Evolutionary conservation across 2,797 vertebrate genomes (phyloP), one percentile per base, ranked within the genome.

Genomic region (Tenualosa thibaudeaui): DNA sequence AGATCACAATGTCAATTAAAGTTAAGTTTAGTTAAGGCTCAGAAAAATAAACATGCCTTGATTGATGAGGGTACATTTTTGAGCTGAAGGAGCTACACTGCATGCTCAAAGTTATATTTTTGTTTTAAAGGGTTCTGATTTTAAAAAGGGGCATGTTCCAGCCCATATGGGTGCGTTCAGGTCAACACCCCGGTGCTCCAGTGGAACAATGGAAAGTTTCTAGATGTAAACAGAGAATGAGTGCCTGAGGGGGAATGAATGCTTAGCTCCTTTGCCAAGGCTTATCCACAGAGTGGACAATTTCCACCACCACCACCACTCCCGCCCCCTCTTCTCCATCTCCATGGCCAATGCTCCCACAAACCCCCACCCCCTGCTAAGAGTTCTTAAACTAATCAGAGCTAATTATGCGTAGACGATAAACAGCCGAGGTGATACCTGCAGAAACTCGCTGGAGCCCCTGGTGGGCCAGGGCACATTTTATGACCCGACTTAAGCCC

Each of bases 331-430:
- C 31, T 43, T 6, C 37, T 43, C 40, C 15, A 40, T 19, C 5
- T 5, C 37, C 37, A 22, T 19, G 68, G 86, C 43, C 81, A 81
- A 51, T 84, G 84, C 60, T 53, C 75, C 81, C 46, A 5, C 46
- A 1, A 49, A 51, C 50, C 50, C 50, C 10, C 50, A 5, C 6
- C 50, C 50, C 50, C 75, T 82, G 83, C 87, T 83, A 86, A 46
- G 83, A 88, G 86, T 65, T 78, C 82, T 84, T 86, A 86, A 86
- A 81, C 86, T 88, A 86, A 90, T 87, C 85, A 88, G 87, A 54
- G 84, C 71, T 88, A 86, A 87, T 87, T 88, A 87, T 82, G 85
- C 78, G 31, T 81, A 88, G 83, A 88, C 68, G 50, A 83, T 86
- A 86, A 86, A 84, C 81, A 3, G 65, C 68, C 83, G 88, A 87